These are phyloP conservation scores for Argynnis bischoffii DNA, from an alignment of 2,888 invertebrate genomes.

Conservation along the genomic window DNA sequence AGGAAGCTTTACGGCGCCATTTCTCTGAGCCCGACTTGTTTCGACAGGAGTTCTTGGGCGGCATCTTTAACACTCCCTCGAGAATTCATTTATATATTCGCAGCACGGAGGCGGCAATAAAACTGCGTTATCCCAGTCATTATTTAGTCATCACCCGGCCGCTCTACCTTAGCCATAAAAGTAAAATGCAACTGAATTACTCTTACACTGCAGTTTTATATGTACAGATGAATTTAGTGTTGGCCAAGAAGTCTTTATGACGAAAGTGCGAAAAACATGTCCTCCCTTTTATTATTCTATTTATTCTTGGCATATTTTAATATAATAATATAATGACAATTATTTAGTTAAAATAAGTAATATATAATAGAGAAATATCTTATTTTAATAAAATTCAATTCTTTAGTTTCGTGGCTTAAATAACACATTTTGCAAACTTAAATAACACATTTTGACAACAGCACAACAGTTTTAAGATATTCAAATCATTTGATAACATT, in stretches of 20 bases:
- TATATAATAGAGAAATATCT: too few relatives aligned
- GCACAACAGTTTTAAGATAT: not conserved
- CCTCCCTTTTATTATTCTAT: too few relatives aligned
- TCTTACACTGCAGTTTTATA: slow-evolving; percentile 44
- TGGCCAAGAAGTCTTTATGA: not conserved
- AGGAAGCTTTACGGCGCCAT: slow-evolving; percentile 77
- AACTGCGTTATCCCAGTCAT: slow-evolving; percentile 81
- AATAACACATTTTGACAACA: too few relatives aligned
- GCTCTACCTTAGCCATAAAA: slow-evolving; percentile 57
- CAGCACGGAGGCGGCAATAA: slow-evolving; percentile 80
- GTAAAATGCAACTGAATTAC: slow-evolving; percentile 77
- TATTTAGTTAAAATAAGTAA: too few relatives aligned
- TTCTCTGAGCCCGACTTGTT: slow-evolving; percentile 76
- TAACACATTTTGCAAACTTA: too few relatives aligned
- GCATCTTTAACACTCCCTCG: slow-evolving; percentile 80
- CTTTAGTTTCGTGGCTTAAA: too few relatives aligned
- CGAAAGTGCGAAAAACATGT: too few relatives aligned
- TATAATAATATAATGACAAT: too few relatives aligned
- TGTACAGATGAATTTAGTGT: slow-evolving; percentile 1
- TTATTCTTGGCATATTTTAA: too few relatives aligned
- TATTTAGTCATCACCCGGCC: slow-evolving; percentile 80
- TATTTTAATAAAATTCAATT: too few relatives aligned
- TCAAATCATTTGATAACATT: not conserved
- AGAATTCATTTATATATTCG: slow-evolving; percentile 81
- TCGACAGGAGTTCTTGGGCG: slow-evolving; percentile 77